A percentile compares a stretch with the other conserved stretches of the same genome.
Evolutionary conservation across 2,797 vertebrate species (phyloP).

Genomic region (Amphiprion clarkii): DNA sequence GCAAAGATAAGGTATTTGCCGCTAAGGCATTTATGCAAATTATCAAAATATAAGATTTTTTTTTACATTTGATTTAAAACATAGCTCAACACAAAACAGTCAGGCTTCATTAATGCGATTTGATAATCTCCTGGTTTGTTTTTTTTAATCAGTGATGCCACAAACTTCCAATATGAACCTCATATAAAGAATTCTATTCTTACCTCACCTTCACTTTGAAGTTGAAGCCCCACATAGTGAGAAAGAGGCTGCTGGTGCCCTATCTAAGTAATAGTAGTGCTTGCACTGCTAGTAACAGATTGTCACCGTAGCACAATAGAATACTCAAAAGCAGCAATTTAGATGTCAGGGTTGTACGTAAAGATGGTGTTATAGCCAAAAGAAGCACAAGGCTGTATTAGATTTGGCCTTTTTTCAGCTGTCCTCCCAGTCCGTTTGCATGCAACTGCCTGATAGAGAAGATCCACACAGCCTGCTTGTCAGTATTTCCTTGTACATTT

Average conservation of each 20-base stretch:
- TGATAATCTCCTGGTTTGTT: background rate
- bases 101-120: background rate
- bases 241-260: constrained; percentile 27
- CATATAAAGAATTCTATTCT: constrained; percentile 7
- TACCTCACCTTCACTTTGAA: constrained; percentile 35
- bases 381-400: constrained; percentile 24
- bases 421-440: constrained; percentile 25
- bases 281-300: constrained; percentile 55
- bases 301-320: constrained; percentile 63
- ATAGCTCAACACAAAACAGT: background rate
- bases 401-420: constrained; percentile 29
- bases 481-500: constrained; percentile 38
- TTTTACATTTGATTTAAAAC: background rate
- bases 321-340: constrained; percentile 66
- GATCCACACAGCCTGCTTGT: constrained; percentile 28
- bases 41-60: background rate
- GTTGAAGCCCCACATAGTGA: constrained; percentile 32
- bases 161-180: constrained; percentile 2
- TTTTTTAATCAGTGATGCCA: background rate
- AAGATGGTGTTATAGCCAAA: constrained; percentile 48
- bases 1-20: constrained; percentile 4
- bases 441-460: constrained; percentile 32
- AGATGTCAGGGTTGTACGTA: constrained; percentile 61
- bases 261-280: constrained; percentile 64
- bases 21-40: constrained; percentile 3